Conservation (phyloP, 2,113 vertebrate genomes). For the Sturnira hondurensis region DNA sequence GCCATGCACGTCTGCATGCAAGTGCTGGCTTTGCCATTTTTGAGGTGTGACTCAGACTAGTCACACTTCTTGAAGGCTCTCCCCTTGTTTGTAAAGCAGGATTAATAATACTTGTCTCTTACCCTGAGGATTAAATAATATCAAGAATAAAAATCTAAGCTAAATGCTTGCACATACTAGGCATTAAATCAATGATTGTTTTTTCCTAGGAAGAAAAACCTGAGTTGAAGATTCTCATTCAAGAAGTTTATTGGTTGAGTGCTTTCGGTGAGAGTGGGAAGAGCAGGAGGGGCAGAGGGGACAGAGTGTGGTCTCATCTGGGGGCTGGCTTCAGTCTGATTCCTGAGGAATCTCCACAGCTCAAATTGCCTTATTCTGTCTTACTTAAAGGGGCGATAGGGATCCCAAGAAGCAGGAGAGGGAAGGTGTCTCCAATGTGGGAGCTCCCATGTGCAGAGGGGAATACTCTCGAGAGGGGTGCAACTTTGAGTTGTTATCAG, state of each 20-base stretch:
- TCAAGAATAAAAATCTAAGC: background rate
- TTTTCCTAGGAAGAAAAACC: background rate
- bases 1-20: background rate
- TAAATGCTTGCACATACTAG: background rate
- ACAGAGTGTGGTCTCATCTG: background rate
- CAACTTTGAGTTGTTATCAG: background rate
- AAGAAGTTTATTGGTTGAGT: background rate
- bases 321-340: background rate
- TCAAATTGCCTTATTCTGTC: background rate
- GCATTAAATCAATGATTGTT: background rate
- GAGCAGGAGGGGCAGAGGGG: background rate
- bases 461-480: background rate
- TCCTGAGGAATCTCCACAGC: background rate
- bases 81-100: background rate
- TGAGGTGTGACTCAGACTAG: background rate
- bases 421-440: fast-evolving
- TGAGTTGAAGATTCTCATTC: background rate
- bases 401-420: background rate
- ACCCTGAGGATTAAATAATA: background rate
- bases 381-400: background rate
- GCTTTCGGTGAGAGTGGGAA: background rate
- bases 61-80: background rate
- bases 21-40: background rate
- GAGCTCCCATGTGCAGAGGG: background rate
- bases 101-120: background rate